Conservation (phyloP, 1,140 invertebrate genomes). For the Drosophila tani region DNA sequence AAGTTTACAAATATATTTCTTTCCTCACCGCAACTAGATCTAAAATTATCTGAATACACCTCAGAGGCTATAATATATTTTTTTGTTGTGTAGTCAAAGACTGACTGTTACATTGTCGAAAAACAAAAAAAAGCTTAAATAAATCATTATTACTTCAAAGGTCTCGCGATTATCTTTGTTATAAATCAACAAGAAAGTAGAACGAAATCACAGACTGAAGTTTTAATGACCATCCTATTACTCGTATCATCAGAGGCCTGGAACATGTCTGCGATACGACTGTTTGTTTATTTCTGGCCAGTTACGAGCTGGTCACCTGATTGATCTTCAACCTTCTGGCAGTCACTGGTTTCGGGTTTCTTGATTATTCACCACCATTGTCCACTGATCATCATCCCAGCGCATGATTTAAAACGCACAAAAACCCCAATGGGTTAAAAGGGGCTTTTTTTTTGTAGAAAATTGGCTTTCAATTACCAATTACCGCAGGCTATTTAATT, state of each 20-base stretch:
- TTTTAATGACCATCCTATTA: conserved; percentile 1
- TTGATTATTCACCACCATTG: conserved; percentile 23
- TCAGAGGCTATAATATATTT: background rate
- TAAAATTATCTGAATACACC: background rate
- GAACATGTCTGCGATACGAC: conserved; percentile 15
- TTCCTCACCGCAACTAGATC: background rate
- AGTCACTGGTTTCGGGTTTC: conserved; percentile 24
- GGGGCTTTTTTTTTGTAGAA: background rate
- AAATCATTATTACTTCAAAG: conserved; percentile 12
- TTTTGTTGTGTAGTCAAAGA: background rate
- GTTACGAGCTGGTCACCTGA: conserved; percentile 41
- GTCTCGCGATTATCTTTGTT: conserved; percentile 8
- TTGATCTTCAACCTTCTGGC: conserved; percentile 26
- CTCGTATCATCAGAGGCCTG: background rate
- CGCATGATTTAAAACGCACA: conserved; percentile 14
- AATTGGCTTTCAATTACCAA: conserved; percentile 31
- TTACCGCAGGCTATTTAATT: conserved; percentile 26
- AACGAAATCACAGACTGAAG: conserved; percentile 21
- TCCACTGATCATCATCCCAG: conserved; percentile 5
- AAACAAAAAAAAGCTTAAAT: conserved; percentile 1
- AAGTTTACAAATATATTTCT: too few species aligned
- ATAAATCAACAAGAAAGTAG: background rate
- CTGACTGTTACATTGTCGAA: background rate
- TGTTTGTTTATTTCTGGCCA: conserved; percentile 27
- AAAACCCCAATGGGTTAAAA: background rate